Evolutionary conservation across 2,113 vertebrate genomes (phyloP).

Genomic region (Alethe castanea): DNA sequence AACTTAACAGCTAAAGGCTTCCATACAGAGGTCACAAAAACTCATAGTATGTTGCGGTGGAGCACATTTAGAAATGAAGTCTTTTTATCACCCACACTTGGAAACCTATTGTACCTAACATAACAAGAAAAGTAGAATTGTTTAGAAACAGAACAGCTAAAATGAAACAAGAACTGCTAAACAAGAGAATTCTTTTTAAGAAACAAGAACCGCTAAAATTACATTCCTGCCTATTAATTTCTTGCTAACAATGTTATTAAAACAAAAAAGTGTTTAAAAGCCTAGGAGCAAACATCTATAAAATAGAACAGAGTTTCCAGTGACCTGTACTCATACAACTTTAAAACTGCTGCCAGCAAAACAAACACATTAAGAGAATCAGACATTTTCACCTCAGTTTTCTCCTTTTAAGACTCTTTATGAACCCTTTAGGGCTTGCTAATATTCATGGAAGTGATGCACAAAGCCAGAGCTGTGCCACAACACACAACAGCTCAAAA

Average conservation of each 20-base stretch:
- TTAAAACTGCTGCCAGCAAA: not conserved
- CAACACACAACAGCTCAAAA: not conserved
- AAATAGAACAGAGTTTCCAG: not conserved
- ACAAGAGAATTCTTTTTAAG: not conserved
- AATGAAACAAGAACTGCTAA: not conserved
- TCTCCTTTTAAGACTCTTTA: not conserved
- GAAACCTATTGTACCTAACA: not conserved
- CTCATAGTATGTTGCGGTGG: fast-evolving
- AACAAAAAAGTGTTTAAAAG: not conserved
- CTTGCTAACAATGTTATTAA: not conserved
- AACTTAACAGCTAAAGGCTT: not conserved
- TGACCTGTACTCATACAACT: not conserved
- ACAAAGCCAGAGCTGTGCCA: not conserved
- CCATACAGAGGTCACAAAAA: not conserved
- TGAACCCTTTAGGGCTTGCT: not conserved
- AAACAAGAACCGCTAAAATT: not conserved
- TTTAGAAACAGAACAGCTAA: not conserved
- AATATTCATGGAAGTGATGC: not conserved
- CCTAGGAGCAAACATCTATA: not conserved
- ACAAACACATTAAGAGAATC: not conserved
- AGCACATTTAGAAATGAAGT: not conserved
- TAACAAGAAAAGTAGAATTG: not conserved
- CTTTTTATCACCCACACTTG: not conserved
- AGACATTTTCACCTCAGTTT: not conserved
- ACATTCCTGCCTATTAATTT: not conserved